Evolutionary conservation across 2,113 vertebrate species (phyloP), one percentile per base, ranked within the genome.

Genomic region (Alaudala cheleensis): DNA sequence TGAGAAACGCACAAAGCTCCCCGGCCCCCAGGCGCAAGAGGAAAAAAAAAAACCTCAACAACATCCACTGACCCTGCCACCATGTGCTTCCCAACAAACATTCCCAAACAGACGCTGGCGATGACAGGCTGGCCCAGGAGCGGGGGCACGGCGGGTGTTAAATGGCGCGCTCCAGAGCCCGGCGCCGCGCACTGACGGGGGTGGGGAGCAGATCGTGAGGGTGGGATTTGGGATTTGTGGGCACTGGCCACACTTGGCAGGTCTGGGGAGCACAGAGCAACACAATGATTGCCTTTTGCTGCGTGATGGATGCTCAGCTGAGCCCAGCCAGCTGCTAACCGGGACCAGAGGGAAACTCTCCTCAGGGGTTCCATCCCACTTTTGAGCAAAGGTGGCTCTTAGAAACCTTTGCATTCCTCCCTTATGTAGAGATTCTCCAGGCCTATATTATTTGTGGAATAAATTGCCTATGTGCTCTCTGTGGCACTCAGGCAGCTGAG

Each of bases 31-130:
- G 96, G 94, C 94, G 0, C 86, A 85, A 79, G 88, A 60, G 37
- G 60, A 87, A 91, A 87, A 93, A 96, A 87, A 91, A 87, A 93
- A 96, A 81, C 89, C 93, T 96, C 93, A 95, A 26, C 92, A 93
- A 67, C 95, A 79, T 85, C 78, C 94, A 78, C 71, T 88, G 83
- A 79, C 93, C 91, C 88, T 62, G 58, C 92, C 84, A 71, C 93
- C 95, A 91, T 95, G 86, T 92, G 93, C 96, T 93, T 84, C 94
- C 91, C 92, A 95, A 78, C 82, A 89, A 96, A 89, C 81, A 39
- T 76, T 87, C 83, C 91, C 92, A 92, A 88, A 78, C 76, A 84
- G 81, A 31, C 1, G 37, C 89, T 76, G 89, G 86, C 1, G 57
- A 93, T 92, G 95, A 93, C 95, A 96, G 76, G 45, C 17, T 0